Evolutionary conservation across 2,113 vertebrate genomes (phyloP).

Genomic region (Clinocottus analis): DNA sequence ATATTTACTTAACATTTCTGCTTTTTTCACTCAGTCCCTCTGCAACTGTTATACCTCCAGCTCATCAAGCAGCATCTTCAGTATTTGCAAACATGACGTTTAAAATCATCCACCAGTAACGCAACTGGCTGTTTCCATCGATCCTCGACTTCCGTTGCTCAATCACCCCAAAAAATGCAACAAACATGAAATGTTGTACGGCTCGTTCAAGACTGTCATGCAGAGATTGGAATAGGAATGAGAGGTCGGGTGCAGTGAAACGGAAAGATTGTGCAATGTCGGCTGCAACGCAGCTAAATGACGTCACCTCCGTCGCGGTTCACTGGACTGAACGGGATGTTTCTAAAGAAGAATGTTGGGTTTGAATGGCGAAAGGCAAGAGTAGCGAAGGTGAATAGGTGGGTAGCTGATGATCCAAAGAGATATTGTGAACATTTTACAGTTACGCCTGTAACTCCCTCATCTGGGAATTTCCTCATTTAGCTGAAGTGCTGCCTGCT

Average conservation of each 20-base stretch:
- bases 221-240: slow-evolving; percentile 27
- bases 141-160: slow-evolving; percentile 22
- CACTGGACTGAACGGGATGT: background rate
- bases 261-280: slow-evolving; percentile 37
- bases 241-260: background rate
- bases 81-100: background rate
- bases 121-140: background rate
- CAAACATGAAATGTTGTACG: slow-evolving; percentile 32
- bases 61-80: background rate
- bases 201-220: slow-evolving; percentile 1
- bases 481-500: background rate
- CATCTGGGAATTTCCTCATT: slow-evolving; percentile 38
- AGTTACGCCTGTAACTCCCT: slow-evolving; percentile 2
- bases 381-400: background rate
- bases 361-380: slow-evolving; percentile 9
- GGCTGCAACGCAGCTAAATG: background rate
- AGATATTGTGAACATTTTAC: background rate
- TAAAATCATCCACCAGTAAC: slow-evolving; percentile 1
- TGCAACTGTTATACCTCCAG: background rate
- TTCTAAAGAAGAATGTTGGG: background rate
- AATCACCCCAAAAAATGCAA: slow-evolving; percentile 19
- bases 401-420: background rate
- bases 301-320: background rate
- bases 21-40: slow-evolving; percentile 19
- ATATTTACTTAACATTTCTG: slow-evolving; percentile 40